These are phyloP conservation scores for Catamblyrhynchus diadema DNA, from an alignment of 2,797 vertebrate genomes.

Conservation along the genomic window DNA sequence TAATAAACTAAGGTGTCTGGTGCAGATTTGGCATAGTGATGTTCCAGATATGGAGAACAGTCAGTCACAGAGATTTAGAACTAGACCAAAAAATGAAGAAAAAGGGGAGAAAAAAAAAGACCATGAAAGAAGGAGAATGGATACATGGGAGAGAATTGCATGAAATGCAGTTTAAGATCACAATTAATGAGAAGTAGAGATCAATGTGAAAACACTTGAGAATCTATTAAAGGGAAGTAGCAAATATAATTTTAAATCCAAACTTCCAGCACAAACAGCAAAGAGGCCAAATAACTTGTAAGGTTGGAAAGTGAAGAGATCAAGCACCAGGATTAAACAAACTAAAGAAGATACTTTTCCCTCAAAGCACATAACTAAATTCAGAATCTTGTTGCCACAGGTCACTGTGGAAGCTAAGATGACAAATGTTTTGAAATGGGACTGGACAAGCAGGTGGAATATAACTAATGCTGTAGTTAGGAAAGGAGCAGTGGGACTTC, in stretches of 20 bases:
- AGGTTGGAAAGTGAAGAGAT: not conserved
- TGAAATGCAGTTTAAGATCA: not conserved
- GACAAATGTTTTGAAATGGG: constrained; percentile 21
- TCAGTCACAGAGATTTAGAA: not conserved
- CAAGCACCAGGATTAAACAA: constrained; percentile 10
- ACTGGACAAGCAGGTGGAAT: not conserved
- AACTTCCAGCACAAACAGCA: not conserved
- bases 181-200: not conserved
- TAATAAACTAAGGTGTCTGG: not conserved
- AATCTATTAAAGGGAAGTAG: not conserved
- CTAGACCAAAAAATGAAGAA: not conserved
- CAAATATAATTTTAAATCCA: not conserved
- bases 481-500: not conserved
- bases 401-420: not conserved
- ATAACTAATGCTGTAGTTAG: not conserved
- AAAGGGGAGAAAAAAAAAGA: accelerated
- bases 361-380: constrained; percentile 10
- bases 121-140: not conserved
- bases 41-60: not conserved
- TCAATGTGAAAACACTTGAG: not conserved
- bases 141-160: not conserved
- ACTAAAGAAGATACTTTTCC: not conserved
- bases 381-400: not conserved
- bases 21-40: not conserved
- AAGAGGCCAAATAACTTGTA: not conserved